phyloP scores from a whole-genome alignment of 2,888 invertebrate genomes.

The Melipona bicolor region DNA sequence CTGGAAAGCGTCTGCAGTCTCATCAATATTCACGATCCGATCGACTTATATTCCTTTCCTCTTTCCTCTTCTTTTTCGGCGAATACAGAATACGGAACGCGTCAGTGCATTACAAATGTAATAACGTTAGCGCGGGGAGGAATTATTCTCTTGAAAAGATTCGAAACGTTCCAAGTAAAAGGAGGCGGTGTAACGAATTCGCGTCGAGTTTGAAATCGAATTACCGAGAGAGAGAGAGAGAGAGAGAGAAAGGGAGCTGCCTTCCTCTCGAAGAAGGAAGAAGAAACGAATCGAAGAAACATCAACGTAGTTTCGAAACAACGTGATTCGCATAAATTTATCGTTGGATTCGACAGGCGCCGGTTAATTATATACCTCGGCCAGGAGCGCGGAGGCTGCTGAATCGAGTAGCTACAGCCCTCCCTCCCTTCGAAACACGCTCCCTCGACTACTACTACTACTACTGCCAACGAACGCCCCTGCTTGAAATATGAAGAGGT shows the following conservation, averaged over 20 bases:
- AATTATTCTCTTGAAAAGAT: background rate
- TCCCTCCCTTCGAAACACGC: background rate
- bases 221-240: background rate
- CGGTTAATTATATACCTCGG: constrained; percentile 27
- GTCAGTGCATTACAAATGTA: background rate
- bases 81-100: background rate
- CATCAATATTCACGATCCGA: background rate
- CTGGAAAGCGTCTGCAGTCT: background rate
- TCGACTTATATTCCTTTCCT: background rate
- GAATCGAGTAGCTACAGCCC: constrained; percentile 8
- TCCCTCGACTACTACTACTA: background rate
- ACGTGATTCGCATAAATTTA: constrained; percentile 31
- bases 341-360: background rate
- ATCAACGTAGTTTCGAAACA: constrained; percentile 18
- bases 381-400: background rate
- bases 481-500: constrained; percentile 70
- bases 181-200: background rate
- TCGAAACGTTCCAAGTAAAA: background rate
- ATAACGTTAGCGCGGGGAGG: background rate
- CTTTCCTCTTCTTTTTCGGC: no score
- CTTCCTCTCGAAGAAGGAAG: background rate
- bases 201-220: background rate
- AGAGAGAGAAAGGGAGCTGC: no score
- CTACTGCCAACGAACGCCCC: constrained; percentile 31
- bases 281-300: background rate